Evolutionary conservation across 2,888 invertebrate species (phyloP), one percentile per base, ranked within the genome.

Genomic region (Melinaea menophilus): DNA sequence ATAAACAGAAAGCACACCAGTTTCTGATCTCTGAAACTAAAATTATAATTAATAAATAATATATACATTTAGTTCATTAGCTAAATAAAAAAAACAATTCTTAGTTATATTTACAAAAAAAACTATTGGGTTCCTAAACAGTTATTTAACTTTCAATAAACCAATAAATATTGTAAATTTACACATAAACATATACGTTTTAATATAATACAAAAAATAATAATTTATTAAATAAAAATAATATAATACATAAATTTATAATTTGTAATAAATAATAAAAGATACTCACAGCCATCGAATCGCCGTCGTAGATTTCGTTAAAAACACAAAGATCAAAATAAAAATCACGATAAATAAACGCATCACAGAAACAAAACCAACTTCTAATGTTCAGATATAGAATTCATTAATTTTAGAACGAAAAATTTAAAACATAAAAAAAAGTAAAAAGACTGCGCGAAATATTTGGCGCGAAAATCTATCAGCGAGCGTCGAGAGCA

Each of bases 281-380:
- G 59, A 69, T 86, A 90, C 90, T 90, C 81, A 90, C 90, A 90
- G 75, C 90, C 90, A 90, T 83, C 90, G 86, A 76, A 90, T 90
- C 73, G 86, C 90, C 75, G 88, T 79, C 59, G 84, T 78, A 7
- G 87, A 82, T 73, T 80, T 82, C 66, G 86, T 85, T 71, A 89
- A 82, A 84, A 90, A 88, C 84, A 90, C 86, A 85, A 90, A 88
- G 75, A 89, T 88, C 74, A 88, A 84, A 86, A 88, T 76, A 65
- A 80, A 79, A 79, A 88, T 78, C 82, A 84, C 84, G 80, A 84
- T 73, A 81, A 79, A 85, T 79, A 74, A 84, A 79, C 87, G 89
- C 90, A 90, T 90, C 82, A 86, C 86, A 84, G 78, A 69, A 66
- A 60, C 55, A 62, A 63, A 62, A 60, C 47, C 37, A 56, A 60